Evolutionary conservation across 2,797 vertebrate genomes (phyloP).

Genomic region (Syndactyla subalaris): DNA sequence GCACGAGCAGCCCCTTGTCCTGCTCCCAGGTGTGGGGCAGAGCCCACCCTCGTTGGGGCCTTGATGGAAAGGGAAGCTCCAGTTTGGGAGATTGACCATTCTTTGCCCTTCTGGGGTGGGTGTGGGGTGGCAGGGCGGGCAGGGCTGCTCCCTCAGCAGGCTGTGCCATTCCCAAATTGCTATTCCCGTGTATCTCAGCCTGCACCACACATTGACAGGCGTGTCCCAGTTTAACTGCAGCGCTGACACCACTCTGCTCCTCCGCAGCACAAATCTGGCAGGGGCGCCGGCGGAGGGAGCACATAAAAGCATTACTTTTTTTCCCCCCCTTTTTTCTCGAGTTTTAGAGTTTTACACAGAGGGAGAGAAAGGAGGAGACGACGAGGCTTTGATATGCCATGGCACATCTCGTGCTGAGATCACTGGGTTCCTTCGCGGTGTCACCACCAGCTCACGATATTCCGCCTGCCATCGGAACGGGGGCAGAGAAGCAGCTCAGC

Average conservation of each 20-base stretch:
- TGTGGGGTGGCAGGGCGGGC: not conserved
- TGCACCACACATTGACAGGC: not conserved
- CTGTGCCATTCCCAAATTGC: not conserved
- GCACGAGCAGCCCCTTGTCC: accelerated
- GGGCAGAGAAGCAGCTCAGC: not conserved
- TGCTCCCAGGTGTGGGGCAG: accelerated
- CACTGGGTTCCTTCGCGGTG: accelerated
- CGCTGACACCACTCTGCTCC: not conserved
- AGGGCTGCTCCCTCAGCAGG: not conserved
- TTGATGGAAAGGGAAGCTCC: accelerated
- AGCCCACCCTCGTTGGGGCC: accelerated
- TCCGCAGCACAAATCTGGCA: not conserved
- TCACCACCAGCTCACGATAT: not conserved
- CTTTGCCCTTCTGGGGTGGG: accelerated
- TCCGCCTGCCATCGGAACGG: accelerated
- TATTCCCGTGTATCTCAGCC: not conserved
- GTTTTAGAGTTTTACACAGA: not conserved
- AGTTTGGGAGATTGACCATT: accelerated
- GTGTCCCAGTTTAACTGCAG: not conserved
- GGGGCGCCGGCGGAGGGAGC: not conserved
- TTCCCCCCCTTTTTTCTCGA: accelerated
- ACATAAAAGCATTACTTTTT: not conserved
- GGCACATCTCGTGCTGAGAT: not conserved
- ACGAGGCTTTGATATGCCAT: not conserved
- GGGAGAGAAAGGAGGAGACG: not conserved